Evolutionary conservation across 2,113 vertebrate genomes (phyloP).

Genomic region (Chaenogobius annularis): DNA sequence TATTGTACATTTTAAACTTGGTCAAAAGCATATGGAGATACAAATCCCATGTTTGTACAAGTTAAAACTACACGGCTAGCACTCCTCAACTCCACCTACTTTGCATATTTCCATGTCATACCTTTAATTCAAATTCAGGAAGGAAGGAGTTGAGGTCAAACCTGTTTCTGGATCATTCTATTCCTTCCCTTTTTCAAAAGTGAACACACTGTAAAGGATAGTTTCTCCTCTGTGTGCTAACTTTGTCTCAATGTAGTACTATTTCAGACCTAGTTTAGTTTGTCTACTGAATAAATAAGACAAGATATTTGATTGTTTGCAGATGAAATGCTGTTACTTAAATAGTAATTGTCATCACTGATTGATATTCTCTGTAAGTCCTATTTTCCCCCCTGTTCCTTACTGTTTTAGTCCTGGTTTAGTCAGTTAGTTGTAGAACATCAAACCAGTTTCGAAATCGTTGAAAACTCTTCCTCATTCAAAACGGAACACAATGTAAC

Average conservation of each 20-base stretch:
- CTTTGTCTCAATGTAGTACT: not conserved
- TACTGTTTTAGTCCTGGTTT: not conserved
- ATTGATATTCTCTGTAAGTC: not conserved
- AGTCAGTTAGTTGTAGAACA: not conserved
- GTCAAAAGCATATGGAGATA: no score
- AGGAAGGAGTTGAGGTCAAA: not conserved
- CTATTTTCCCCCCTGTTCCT: not conserved
- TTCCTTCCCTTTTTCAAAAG: not conserved
- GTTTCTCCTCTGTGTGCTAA: slow-evolving; percentile 1
- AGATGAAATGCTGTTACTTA: no score
- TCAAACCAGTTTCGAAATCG: not conserved
- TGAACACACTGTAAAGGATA: slow-evolving; percentile 24
- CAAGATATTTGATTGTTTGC: no score
- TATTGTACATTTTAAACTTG: no score
- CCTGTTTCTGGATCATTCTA: not conserved
- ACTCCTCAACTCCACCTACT: not conserved
- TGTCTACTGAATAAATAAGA: no score
- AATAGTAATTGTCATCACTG: no score
- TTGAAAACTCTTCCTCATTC: not conserved
- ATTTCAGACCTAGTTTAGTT: not conserved
- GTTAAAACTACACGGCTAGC: no score
- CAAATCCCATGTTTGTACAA: no score
- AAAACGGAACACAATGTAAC: slow-evolving; percentile 33
- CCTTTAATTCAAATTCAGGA: not conserved
- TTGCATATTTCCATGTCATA: not conserved